Conservation (phyloP, 2,888 invertebrate species). For the Drosophila vallismaia region DNA sequence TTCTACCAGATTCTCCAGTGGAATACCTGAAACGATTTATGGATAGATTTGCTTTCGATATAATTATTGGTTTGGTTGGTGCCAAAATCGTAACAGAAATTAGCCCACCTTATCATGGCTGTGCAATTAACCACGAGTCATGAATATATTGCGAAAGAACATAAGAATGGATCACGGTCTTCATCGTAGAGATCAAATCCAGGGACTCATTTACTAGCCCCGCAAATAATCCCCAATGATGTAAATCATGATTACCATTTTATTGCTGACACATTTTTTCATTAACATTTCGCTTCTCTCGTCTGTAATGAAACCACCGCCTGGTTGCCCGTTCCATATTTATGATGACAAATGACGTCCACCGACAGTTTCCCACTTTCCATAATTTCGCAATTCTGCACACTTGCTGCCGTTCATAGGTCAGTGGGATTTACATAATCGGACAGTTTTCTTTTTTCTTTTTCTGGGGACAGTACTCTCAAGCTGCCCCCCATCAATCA, state of each 20-base stretch:
- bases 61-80: too few relatives aligned
- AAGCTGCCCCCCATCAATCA: slow-evolving; percentile 63
- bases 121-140: slow-evolving; percentile 53
- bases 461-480: slow-evolving; percentile 1
- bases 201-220: slow-evolving; percentile 25
- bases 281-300: slow-evolving; percentile 52
- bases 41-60: too few relatives aligned
- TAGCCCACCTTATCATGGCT: slow-evolving; percentile 33
- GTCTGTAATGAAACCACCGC: slow-evolving; percentile 20
- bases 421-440: slow-evolving; percentile 71
- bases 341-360: slow-evolving; percentile 70
- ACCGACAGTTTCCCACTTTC: slow-evolving; percentile 56
- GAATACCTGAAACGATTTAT: too few relatives aligned
- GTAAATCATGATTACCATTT: slow-evolving; percentile 83
- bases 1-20: too few relatives aligned
- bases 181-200: slow-evolving; percentile 2
- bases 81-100: slow-evolving; percentile 19
- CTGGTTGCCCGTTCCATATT: slow-evolving; percentile 22
- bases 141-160: slow-evolving; percentile 33
- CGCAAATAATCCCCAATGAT: slow-evolving; percentile 51
- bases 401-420: slow-evolving; percentile 65
- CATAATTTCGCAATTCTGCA: slow-evolving; percentile 75
- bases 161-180: slow-evolving; percentile 54
- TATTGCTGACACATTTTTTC: slow-evolving; percentile 81
- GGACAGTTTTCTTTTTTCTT: slow-evolving; percentile 15